Evolutionary conservation across 2,797 vertebrate species (phyloP), one percentile per base, ranked within the genome.

Genomic region (Lophius americanus): DNA sequence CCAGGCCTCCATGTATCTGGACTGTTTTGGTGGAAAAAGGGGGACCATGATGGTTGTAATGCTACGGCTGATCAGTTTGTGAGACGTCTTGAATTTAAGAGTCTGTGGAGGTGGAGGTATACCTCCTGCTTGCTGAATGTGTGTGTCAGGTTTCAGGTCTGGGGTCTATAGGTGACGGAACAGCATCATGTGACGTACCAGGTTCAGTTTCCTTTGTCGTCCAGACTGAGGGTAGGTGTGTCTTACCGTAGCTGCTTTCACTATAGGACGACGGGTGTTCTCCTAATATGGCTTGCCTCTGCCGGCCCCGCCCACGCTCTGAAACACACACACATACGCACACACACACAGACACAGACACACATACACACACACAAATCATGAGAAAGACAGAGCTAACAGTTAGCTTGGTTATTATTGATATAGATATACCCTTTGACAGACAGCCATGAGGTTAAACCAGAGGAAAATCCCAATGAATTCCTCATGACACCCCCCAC

Each of bases 251-350:
- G 84, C 95, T 93, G 76, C 97, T 97, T 84, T 98, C 96, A 83
- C 94, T 94, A 92, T 97, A 98, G 37, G 96, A 96, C 65, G 96
- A 97, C 8, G 97, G 97, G 82, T 98, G 97, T 76, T 98, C 97
- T 91, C 97, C 97, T 85, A 99, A 88, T 91, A 99, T 98, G 88
- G 97, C 97, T 92, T 97, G 97, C 73, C 96, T 93, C 90, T 98
- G 96, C 73, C 96, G 92, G 69, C 96, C 96, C 90, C 97, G 98
- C 73, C 95, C 95, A 86, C 94, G 95, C 68, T 99, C 97, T 99
- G 92, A 90, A 92, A 90, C 52, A 81, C 37, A 78, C 62, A 85
- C 49, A 68, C 23, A 54, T 2, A 68, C 46, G 51, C 11, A 62
- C 32, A 57, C 35, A 55, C 41, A 50, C 38, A 51, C 49, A 54